Conservation (phyloP, 2,113 vertebrate genomes). For the Notechis scutatus region DNA sequence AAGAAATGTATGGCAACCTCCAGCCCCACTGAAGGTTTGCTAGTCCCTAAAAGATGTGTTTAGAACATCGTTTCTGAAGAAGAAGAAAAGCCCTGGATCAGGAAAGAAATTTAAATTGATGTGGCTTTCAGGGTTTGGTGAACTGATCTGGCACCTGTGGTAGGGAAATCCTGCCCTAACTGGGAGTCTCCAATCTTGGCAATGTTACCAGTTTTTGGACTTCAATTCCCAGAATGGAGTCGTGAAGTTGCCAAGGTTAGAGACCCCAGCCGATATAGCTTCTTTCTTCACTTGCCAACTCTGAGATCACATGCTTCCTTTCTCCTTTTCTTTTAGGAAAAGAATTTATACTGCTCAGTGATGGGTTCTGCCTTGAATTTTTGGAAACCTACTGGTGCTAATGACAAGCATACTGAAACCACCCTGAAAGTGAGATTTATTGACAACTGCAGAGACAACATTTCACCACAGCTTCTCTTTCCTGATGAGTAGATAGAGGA, state of each 20-base stretch:
- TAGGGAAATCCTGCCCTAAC: background rate
- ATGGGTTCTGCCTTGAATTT: background rate
- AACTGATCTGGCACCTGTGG: background rate
- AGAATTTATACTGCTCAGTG: background rate
- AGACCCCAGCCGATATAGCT: background rate
- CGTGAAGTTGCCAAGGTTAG: too few relatives aligned
- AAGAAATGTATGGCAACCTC: background rate
- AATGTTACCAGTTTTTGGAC: background rate
- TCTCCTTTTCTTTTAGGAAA: background rate
- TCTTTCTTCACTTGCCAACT: background rate
- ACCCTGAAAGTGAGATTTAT: slow-evolving; percentile 6
- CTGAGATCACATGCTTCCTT: background rate
- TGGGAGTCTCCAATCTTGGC: background rate
- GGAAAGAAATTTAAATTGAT: background rate
- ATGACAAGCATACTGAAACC: background rate
- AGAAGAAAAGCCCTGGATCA: background rate
- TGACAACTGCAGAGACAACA: background rate
- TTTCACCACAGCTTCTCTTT: background rate
- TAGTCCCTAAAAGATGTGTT: background rate
- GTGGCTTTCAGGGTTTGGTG: background rate
- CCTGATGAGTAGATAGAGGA: background rate
- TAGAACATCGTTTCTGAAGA: background rate
- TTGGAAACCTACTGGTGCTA: background rate
- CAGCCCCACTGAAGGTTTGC: background rate
- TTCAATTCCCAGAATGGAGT: too few relatives aligned